phyloP scores from a whole-genome alignment of 2,888 invertebrate species.

The Masnerella sp. region DNA sequence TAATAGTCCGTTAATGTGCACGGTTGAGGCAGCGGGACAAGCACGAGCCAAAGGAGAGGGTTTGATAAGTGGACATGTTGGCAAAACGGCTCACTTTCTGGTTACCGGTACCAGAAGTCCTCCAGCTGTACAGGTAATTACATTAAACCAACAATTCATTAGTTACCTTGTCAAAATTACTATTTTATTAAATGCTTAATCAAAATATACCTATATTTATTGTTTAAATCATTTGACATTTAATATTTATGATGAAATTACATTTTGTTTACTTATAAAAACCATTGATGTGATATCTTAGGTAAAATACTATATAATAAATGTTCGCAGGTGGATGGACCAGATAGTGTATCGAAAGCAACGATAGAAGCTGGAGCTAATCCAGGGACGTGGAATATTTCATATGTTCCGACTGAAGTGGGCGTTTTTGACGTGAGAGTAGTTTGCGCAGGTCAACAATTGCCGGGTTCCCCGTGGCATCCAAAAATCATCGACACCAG shows the following conservation, averaged over 20 bases:
- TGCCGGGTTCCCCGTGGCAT: slow-evolving; percentile 90
- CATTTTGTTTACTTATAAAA: too few relatives aligned
- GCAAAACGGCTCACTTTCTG: slow-evolving; percentile 79
- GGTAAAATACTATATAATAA: too few relatives aligned
- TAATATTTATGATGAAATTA: too few relatives aligned
- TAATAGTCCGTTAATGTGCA: slow-evolving; percentile 80
- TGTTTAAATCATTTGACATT: too few relatives aligned
- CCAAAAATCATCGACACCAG: slow-evolving; percentile 82
- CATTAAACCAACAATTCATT: background rate
- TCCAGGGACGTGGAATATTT: slow-evolving; percentile 91
- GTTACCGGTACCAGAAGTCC: slow-evolving; percentile 75
- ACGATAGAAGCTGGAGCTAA: slow-evolving; percentile 82
- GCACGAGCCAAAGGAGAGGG: slow-evolving; percentile 82
- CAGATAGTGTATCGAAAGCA: slow-evolving; percentile 80
- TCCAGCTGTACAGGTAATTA: slow-evolving; percentile 73
- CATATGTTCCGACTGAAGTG: slow-evolving; percentile 94
- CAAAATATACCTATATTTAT: too few relatives aligned
- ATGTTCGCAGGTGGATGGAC: slow-evolving; percentile 79
- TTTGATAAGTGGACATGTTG: slow-evolving; percentile 79
- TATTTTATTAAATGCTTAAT: background rate
- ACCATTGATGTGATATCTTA: too few relatives aligned
- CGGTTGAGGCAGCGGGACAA: slow-evolving; percentile 80
- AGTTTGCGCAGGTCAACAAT: slow-evolving; percentile 80
- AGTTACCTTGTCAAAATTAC: too few relatives aligned
- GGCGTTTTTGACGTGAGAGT: slow-evolving; percentile 94